Conservation (phyloP, 2,888 invertebrate species). For the Noctuana brunneofusca region DNA sequence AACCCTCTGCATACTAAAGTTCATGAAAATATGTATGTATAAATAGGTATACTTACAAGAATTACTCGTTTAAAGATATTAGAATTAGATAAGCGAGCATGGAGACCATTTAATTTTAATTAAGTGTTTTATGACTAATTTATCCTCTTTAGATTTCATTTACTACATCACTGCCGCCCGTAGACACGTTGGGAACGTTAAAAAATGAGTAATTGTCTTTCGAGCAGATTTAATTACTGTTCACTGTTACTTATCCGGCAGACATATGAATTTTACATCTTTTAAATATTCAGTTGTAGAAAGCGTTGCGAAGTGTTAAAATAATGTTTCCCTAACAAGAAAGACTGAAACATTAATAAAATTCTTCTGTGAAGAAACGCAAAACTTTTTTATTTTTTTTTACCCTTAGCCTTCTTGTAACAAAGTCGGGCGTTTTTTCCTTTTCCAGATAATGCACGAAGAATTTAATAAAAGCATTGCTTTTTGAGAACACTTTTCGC, state of each 20-base stretch:
- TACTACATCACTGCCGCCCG: too few relatives aligned
- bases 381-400: constrained; percentile 61
- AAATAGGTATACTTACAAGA: too few relatives aligned
- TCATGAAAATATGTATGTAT: too few relatives aligned
- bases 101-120: too few relatives aligned
- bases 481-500: constrained; percentile 48
- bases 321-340: constrained; percentile 58
- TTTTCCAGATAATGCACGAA: constrained; percentile 68
- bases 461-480: constrained; percentile 79
- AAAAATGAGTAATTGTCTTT: constrained; percentile 23
- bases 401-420: constrained; percentile 57
- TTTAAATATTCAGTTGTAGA: constrained; percentile 33
- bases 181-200: too few relatives aligned
- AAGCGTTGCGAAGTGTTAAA: constrained; percentile 45
- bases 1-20: too few relatives aligned
- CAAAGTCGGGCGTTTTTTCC: constrained; percentile 64
- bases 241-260: constrained; percentile 18
- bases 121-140: too few relatives aligned
- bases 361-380: constrained; percentile 69
- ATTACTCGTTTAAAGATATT: too few relatives aligned
- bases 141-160: too few relatives aligned
- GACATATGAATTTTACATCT: constrained; percentile 28
- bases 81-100: too few relatives aligned
- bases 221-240: constrained; percentile 25
- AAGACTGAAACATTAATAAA: constrained; percentile 72